phyloP scores from a whole-genome alignment of 2,797 vertebrate genomes.

The Peromyscus eremicus region DNA sequence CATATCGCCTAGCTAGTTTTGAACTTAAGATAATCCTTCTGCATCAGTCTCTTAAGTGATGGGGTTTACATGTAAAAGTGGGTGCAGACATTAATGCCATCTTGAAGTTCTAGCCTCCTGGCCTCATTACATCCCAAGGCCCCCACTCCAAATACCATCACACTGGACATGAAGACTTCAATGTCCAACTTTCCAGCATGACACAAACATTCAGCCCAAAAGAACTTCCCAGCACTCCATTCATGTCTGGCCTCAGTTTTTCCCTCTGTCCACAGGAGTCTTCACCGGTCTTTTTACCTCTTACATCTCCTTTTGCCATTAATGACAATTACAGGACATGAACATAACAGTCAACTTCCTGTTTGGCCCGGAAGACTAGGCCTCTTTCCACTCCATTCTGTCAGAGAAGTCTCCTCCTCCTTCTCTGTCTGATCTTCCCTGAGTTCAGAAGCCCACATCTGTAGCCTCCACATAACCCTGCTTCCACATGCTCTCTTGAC shows the following conservation, averaged over 20 bases:
- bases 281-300: not conserved
- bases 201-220: not conserved
- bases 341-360: not conserved
- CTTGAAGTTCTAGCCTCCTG: not conserved
- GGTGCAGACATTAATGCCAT: not conserved
- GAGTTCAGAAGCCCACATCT: not conserved
- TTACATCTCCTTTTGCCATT: not conserved
- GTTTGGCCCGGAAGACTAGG: not conserved
- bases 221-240: not conserved
- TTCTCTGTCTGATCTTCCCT: not conserved
- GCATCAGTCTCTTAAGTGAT: not conserved
- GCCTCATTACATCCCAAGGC: not conserved
- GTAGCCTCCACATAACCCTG: not conserved
- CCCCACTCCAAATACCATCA: not conserved
- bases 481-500: not conserved
- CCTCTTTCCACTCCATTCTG: not conserved
- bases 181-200: not conserved
- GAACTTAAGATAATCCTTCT: not conserved
- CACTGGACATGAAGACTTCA: too few species aligned
- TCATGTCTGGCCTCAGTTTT: not conserved
- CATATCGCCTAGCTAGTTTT: not conserved
- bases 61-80: not conserved
- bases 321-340: not conserved
- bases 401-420: not conserved
- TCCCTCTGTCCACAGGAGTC: not conserved